Conservation (phyloP, 2,888 invertebrate species). For the Loripinus fragilis region DNA sequence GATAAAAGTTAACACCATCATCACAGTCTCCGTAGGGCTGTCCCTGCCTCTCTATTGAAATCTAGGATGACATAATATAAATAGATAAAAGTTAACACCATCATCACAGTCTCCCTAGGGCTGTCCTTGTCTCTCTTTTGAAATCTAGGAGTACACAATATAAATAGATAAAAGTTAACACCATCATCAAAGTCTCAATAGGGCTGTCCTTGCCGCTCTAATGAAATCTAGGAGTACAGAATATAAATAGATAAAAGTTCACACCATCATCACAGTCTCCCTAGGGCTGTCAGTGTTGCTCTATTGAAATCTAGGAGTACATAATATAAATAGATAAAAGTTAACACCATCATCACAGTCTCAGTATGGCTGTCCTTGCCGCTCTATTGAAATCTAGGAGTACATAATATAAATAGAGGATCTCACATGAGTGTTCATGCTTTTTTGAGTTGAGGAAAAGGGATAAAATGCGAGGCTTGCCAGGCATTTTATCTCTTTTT, state of each 20-base stretch:
- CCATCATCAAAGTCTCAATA: not conserved
- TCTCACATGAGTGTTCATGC: too few relatives aligned
- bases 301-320: too few relatives aligned
- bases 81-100: not conserved
- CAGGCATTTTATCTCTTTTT: too few relatives aligned
- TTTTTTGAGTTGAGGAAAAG: too few relatives aligned
- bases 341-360: not conserved
- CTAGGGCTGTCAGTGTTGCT: not conserved
- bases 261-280: not conserved
- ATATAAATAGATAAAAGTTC: not conserved
- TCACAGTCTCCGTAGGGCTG: not conserved
- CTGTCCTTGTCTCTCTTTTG: not conserved
- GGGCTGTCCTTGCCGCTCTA: not conserved
- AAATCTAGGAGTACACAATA: too few relatives aligned
- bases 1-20: not conserved
- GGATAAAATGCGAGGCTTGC: too few relatives aligned
- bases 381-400: not conserved
- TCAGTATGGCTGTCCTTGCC: not conserved
- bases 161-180: not conserved
- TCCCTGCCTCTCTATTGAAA: not conserved
- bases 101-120: not conserved
- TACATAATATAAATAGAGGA: too few relatives aligned
- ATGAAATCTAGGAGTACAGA: too few relatives aligned
- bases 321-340: not conserved
- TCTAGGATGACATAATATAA: too few relatives aligned